phyloP scores from a whole-genome alignment of 2,113 vertebrate species.

The Cepphus grylle region DNA sequence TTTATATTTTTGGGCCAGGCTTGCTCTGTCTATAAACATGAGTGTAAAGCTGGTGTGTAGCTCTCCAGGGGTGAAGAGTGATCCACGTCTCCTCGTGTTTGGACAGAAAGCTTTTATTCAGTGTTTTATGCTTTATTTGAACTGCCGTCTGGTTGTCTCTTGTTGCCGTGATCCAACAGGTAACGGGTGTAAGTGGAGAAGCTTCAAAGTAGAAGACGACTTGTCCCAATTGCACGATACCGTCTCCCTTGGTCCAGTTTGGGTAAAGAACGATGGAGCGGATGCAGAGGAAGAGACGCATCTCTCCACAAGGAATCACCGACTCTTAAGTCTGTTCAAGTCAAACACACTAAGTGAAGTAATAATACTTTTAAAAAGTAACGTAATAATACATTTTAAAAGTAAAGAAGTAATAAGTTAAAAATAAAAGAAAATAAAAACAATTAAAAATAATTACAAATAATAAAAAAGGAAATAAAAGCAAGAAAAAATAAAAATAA shows the following conservation, averaged over 20 bases:
- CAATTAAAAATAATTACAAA: not conserved
- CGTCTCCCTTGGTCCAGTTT: rapidly evolving
- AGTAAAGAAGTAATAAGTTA: not conserved
- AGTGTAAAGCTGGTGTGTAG: too few relatives aligned
- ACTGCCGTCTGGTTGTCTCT: not conserved
- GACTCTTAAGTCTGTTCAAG: not conserved
- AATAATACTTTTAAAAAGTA: not conserved
- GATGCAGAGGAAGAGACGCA: not conserved
- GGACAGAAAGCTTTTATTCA: not conserved
- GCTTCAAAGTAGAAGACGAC: not conserved
- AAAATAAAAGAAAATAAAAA: not conserved
- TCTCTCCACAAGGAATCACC: too few relatives aligned
- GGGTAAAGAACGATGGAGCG: rapidly evolving
- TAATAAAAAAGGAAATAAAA: not conserved
- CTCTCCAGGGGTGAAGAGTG: not conserved
- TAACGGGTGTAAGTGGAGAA: not conserved
- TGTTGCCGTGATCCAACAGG: not conserved
- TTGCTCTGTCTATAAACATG: not conserved
- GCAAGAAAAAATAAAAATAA: too few relatives aligned
- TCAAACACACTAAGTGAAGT: not conserved
- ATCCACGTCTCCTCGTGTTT: rapidly evolving
- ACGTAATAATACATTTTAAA: not conserved
- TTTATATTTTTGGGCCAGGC: not conserved
- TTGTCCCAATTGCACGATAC: rapidly evolving
- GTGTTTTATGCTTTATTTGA: not conserved